Evolutionary conservation across 2,888 invertebrate species (phyloP).

Genomic region (Coecobrya sp.): DNA sequence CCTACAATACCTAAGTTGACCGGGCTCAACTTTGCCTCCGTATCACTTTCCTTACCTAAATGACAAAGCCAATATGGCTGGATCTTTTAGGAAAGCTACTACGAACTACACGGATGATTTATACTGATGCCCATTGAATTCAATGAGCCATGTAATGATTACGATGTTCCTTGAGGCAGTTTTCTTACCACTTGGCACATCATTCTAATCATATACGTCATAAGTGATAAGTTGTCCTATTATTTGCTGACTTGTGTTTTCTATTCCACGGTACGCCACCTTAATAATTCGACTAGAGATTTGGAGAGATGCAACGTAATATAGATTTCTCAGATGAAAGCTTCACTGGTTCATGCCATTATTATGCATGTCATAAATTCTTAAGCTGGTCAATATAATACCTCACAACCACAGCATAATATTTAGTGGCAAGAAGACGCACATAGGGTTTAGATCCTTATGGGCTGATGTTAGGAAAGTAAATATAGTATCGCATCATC

Average conservation of each 20-base stretch:
- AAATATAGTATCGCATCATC: too few species aligned
- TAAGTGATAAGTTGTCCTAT: slow-evolving; percentile 76
- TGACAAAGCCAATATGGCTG: slow-evolving; percentile 29
- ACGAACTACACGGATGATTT: slow-evolving; percentile 79
- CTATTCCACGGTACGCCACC: background rate
- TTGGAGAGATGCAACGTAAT: background rate
- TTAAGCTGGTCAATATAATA: background rate
- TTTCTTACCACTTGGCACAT: slow-evolving; percentile 74
- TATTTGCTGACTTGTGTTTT: slow-evolving; percentile 57
- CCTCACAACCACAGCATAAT: background rate
- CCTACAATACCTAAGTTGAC: background rate
- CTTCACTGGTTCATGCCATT: background rate
- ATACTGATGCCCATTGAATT: slow-evolving; percentile 77
- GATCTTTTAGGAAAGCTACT: slow-evolving; percentile 23
- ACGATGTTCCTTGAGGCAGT: slow-evolving; percentile 78
- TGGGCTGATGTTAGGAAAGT: too few species aligned
- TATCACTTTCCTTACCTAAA: background rate
- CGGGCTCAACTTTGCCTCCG: background rate
- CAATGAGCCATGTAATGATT: slow-evolving; percentile 82
- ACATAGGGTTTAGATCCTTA: background rate
- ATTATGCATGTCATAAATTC: slow-evolving; percentile 13
- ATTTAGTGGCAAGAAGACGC: background rate
- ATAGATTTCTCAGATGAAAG: background rate
- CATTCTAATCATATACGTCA: slow-evolving; percentile 59
- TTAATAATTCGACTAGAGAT: background rate